A percentile compares a stretch with the other conserved stretches of the same genome.
These are phyloP conservation scores for Uropsilus gracilis DNA, from an alignment of 2,113 vertebrate species.

Conservation along the genomic window DNA sequence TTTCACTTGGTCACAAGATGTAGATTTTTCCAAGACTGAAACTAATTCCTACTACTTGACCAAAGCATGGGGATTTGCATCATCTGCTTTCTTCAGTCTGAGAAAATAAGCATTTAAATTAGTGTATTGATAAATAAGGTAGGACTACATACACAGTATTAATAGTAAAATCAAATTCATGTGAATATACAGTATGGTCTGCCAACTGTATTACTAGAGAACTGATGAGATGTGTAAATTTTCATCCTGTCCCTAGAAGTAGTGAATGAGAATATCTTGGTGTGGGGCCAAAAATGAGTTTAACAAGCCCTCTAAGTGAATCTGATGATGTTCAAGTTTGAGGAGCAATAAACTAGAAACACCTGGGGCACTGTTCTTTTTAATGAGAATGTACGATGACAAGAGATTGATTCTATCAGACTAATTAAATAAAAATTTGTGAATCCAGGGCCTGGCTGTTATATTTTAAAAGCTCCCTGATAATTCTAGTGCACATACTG, in stretches of 20 bases:
- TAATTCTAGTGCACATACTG: background rate
- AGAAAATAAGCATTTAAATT: background rate
- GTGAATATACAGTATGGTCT: background rate
- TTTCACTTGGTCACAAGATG: background rate
- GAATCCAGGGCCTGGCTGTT: background rate
- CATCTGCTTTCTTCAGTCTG: background rate
- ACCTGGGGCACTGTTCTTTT: background rate
- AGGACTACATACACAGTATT: background rate
- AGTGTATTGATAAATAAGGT: background rate
- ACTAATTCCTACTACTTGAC: background rate
- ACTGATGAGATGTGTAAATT: background rate
- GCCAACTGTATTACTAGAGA: background rate
- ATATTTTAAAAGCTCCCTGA: background rate
- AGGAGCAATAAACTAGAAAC: conserved; percentile 25
- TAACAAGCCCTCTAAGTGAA: background rate
- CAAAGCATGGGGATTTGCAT: background rate
- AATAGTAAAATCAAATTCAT: background rate
- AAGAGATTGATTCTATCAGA: background rate
- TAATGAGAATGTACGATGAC: background rate
- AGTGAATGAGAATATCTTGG: background rate
- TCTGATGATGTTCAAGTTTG: background rate
- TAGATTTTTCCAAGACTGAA: conserved; percentile 9
- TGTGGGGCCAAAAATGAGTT: background rate
- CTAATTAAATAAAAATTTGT: conserved; percentile 50
- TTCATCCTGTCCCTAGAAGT: background rate